Evolutionary conservation across 2,113 vertebrate genomes (phyloP).

Genomic region (Pedetes capensis): DNA sequence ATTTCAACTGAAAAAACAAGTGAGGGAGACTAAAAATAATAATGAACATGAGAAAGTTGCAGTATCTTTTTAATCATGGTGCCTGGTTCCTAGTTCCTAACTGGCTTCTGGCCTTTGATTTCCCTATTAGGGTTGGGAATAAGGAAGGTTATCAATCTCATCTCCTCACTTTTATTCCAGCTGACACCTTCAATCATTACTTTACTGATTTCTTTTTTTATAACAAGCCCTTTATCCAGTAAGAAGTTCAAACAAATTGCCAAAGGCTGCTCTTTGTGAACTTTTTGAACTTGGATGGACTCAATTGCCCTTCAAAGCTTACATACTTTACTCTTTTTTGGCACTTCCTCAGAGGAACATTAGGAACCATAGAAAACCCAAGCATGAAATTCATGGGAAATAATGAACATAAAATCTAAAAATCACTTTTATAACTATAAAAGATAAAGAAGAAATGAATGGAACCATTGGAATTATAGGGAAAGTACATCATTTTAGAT

Average conservation of each 20-base stretch:
- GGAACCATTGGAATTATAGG: neutral
- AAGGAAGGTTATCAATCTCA: neutral
- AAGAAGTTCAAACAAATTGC: neutral
- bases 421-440: neutral
- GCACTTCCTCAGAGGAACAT: neutral
- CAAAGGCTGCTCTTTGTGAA: neutral
- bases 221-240: neutral
- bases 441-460: neutral
- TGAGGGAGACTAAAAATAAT: neutral
- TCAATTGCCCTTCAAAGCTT: neutral
- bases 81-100: neutral
- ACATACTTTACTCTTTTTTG: neutral
- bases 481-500: neutral
- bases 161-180: neutral
- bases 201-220: neutral
- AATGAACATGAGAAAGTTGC: neutral
- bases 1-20: neutral
- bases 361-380: neutral
- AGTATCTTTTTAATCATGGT: neutral
- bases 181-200: neutral
- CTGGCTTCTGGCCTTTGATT: neutral
- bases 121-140: neutral
- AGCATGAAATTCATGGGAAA: neutral
- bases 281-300: neutral
- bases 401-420: neutral